Conservation (phyloP, 2,888 invertebrate species). For the Drosophila prolongata region DNA sequence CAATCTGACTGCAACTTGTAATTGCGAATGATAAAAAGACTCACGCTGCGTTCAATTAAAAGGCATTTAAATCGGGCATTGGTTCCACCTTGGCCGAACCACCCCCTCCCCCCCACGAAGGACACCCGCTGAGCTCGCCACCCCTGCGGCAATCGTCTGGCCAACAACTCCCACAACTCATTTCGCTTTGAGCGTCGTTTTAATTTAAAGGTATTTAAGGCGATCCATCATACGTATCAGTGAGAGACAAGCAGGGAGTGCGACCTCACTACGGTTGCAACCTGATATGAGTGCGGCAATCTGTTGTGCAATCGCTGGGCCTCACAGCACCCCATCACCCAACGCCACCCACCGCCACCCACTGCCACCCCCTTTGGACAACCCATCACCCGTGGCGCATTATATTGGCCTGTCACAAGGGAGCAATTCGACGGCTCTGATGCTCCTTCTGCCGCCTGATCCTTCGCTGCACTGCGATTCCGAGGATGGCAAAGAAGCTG, state of each 20-base stretch:
- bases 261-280: constrained; percentile 65
- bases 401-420: constrained; percentile 85
- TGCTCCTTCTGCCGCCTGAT: constrained; percentile 35
- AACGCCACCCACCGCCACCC: constrained; percentile 11
- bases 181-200: constrained; percentile 75
- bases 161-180: constrained; percentile 58
- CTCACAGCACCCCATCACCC: constrained; percentile 10
- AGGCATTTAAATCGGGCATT: constrained; percentile 70
- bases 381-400: constrained; percentile 81
- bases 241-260: constrained; percentile 31
- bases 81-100: constrained; percentile 11
- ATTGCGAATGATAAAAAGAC: constrained; percentile 23
- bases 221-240: constrained; percentile 82
- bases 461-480: constrained; percentile 28
- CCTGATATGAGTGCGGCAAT: constrained; percentile 83
- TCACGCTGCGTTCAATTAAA: constrained; percentile 79
- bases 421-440: constrained; percentile 83
- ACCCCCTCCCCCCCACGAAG: not conserved
- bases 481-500: constrained; percentile 15
- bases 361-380: constrained; percentile 1
- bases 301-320: constrained; percentile 79
- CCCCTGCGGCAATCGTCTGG: constrained; percentile 33
- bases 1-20: constrained; percentile 5
- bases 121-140: constrained; percentile 13
- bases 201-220: constrained; percentile 84